Percentiles rank a stretch among this genome's conserved stretches.
Evolutionary conservation across 2,888 invertebrate species (phyloP).

Genomic region (Auanema freiburgensis): DNA sequence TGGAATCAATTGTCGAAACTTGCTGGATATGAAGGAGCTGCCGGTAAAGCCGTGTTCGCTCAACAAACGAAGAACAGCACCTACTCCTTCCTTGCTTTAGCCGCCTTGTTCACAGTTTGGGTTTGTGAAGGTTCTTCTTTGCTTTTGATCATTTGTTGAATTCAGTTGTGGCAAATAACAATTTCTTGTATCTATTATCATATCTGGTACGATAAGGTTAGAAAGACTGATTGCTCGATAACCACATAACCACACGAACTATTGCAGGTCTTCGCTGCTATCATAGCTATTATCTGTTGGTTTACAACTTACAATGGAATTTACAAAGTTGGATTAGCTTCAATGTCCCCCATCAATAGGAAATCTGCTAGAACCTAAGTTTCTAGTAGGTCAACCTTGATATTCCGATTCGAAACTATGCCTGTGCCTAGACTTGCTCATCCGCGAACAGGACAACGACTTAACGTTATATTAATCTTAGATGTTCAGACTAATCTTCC

Average conservation of each 20-base stretch:
- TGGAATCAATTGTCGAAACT: slow-evolving; percentile 48
- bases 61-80: slow-evolving; percentile 25
- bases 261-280: slow-evolving; percentile 49
- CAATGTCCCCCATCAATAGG: slow-evolving; percentile 13
- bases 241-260: background rate
- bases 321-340: slow-evolving; percentile 28
- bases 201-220: slow-evolving; percentile 89
- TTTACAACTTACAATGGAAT: slow-evolving; percentile 39
- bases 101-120: slow-evolving; percentile 53
- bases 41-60: slow-evolving; percentile 27
- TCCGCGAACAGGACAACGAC: too few species aligned
- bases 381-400: too few species aligned
- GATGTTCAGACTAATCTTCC: too few species aligned
- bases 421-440: too few species aligned
- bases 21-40: slow-evolving; percentile 21
- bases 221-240: background rate
- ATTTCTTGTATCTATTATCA: slow-evolving; percentile 93
- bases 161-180: slow-evolving; percentile 80
- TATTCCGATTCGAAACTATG: too few species aligned
- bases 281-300: slow-evolving; percentile 52
- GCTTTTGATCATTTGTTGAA: background rate
- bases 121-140: slow-evolving; percentile 16
- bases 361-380: background rate
- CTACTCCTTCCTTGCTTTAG: slow-evolving; percentile 51
- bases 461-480: too few species aligned